phyloP scores from a whole-genome alignment of 2,113 vertebrate species.

The Hippotragus niger region DNA sequence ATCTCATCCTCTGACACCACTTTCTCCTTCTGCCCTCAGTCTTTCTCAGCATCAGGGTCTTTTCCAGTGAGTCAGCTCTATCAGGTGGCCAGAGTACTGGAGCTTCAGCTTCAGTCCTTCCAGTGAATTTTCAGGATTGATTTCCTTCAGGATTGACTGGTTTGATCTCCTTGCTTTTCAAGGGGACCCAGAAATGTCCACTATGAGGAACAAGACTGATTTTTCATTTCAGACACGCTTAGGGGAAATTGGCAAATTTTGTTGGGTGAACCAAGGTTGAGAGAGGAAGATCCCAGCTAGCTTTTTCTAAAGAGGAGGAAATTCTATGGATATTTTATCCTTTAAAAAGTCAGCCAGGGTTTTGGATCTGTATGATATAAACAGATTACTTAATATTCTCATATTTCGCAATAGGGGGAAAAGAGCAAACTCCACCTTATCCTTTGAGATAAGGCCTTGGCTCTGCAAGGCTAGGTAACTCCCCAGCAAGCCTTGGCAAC shows the following conservation, averaged over 20 bases:
- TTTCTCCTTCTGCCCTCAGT: background rate
- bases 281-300: slow-evolving; percentile 23
- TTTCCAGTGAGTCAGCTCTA: background rate
- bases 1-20: rapidly evolving
- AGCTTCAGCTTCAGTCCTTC: background rate
- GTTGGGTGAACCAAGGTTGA: background rate
- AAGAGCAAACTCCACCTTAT: slow-evolving; percentile 83
- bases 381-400: slow-evolving; percentile 80
- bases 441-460: slow-evolving; percentile 84
- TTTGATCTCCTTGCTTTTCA: background rate
- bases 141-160: background rate
- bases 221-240: background rate
- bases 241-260: background rate
- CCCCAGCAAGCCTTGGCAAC: slow-evolving; percentile 52
- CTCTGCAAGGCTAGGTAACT: slow-evolving; percentile 64
- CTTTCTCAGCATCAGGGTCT: background rate
- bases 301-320: background rate
- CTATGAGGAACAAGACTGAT: rapidly evolving
- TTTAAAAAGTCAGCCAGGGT: slow-evolving; percentile 59
- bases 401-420: slow-evolving; percentile 80
- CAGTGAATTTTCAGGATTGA: background rate
- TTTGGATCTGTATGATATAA: slow-evolving; percentile 75
- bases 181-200: background rate
- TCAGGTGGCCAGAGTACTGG: background rate
- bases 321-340: slow-evolving; percentile 61